These are phyloP conservation scores for Scaeva pyrastri DNA, from an alignment of 2,888 invertebrate species.

Conservation along the genomic window DNA sequence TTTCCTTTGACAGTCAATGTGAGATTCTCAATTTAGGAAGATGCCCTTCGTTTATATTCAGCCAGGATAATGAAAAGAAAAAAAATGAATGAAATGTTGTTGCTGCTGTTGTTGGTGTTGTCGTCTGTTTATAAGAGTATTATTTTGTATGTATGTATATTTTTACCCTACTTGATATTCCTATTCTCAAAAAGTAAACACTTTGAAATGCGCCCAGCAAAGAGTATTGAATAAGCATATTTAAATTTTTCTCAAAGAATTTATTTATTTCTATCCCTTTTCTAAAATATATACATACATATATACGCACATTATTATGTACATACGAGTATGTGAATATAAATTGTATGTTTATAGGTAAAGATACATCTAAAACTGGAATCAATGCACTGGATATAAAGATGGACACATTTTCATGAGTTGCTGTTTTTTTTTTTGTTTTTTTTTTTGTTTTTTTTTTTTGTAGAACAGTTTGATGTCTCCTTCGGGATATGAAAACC, in stretches of 20 bases:
- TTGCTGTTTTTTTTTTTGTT: neutral
- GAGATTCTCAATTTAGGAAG: slow-evolving; percentile 62
- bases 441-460: neutral
- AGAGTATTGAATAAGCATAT: slow-evolving; percentile 26
- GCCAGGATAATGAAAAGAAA: slow-evolving; percentile 40
- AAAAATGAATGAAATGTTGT: neutral
- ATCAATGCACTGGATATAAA: slow-evolving; percentile 16
- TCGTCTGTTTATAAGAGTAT: neutral
- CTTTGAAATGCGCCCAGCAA: slow-evolving; percentile 5
- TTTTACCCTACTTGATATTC: slow-evolving; percentile 28
- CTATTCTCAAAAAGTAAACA: slow-evolving; percentile 27
- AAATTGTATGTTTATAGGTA: too few relatives aligned
- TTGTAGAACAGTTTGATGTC: neutral
- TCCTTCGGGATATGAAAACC: neutral
- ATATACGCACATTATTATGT: neutral
- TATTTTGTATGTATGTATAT: neutral
- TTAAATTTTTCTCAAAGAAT: slow-evolving; percentile 30
- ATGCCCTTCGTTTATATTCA: slow-evolving; percentile 42
- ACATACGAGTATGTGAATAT: neutral
- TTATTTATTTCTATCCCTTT: neutral
- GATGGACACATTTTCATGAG: slow-evolving; percentile 9
- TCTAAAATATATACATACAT: neutral
- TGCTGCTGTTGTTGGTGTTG: neutral
- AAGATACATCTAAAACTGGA: neutral
- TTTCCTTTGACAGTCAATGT: slow-evolving; percentile 43